These are phyloP conservation scores for Antheraea pernyi DNA, from an alignment of 1,140 invertebrate genomes.

Conservation along the genomic window DNA sequence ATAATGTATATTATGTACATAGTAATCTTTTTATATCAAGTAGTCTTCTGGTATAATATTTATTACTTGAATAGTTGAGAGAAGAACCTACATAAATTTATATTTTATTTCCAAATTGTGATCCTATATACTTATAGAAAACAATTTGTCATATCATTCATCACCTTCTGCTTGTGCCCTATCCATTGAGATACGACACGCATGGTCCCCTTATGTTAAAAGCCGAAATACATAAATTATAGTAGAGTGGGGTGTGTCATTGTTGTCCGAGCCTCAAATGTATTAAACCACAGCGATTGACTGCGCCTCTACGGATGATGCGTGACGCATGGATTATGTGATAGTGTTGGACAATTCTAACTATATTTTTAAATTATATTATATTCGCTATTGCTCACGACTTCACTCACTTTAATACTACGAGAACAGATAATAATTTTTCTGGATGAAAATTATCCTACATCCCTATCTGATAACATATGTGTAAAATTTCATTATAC, in stretches of 20 bases:
- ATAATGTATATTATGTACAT: too few species aligned
- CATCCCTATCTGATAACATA: too few species aligned
- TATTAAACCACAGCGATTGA: conserved; percentile 71
- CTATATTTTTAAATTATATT: conserved; percentile 11
- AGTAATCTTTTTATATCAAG: too few species aligned
- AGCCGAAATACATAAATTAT: conserved; percentile 63
- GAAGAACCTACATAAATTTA: neutral
- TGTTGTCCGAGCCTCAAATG: conserved; percentile 58
- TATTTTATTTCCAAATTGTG: neutral
- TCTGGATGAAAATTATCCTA: too few species aligned
- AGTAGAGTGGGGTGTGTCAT: conserved; percentile 54
- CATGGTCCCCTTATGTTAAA: conserved; percentile 43
- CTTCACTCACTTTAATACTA: too few species aligned
- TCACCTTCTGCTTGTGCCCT: neutral
- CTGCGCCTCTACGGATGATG: conserved; percentile 46
- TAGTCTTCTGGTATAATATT: too few species aligned
- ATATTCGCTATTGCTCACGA: too few species aligned
- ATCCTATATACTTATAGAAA: conserved; percentile 11
- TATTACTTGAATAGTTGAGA: too few species aligned
- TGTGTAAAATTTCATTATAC: too few species aligned
- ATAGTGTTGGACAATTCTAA: conserved; percentile 30
- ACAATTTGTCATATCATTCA: neutral
- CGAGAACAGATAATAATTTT: too few species aligned
- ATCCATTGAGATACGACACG: conserved; percentile 45
- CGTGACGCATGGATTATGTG: conserved; percentile 49